Percentiles rank a stretch among this genome's conserved stretches.
Conservation (phyloP, 2,113 vertebrate species). For the Mormyrus iriodes region DNA sequence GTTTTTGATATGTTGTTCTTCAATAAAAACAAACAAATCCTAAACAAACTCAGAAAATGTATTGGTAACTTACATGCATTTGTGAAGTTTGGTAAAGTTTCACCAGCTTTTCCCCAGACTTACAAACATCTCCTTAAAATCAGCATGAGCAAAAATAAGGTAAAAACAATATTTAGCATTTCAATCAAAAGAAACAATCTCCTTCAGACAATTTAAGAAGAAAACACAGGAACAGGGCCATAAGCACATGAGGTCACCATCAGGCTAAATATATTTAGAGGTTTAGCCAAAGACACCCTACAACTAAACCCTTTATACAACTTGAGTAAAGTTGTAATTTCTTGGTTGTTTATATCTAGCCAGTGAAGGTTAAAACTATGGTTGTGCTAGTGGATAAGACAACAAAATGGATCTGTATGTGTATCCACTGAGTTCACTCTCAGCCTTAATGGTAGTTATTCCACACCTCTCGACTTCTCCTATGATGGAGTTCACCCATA, state of each 20-base stretch:
- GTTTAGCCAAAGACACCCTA: conserved; percentile 26
- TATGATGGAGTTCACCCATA: not conserved
- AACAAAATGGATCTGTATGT: not conserved
- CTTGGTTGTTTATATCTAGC: not conserved
- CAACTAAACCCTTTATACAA: conserved; percentile 18
- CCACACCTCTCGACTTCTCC: not conserved
- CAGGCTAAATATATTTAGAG: conserved; percentile 19
- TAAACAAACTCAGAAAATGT: conserved; percentile 32
- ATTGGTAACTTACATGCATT: conserved; percentile 38
- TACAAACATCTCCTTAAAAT: conserved; percentile 50
- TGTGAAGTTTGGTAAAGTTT: conserved; percentile 31
- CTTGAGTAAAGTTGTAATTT: not conserved
- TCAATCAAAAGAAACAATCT: conserved; percentile 50
- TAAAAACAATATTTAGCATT: conserved; percentile 61
- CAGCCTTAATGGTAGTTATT: not conserved
- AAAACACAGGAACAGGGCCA: conserved; percentile 9
- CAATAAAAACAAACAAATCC: conserved; percentile 37
- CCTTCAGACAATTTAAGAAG: conserved; percentile 35
- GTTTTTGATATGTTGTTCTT: not conserved
- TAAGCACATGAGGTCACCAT: not conserved
- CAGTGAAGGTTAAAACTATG: not conserved
- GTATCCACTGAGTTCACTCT: not conserved
- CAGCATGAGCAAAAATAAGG: conserved; percentile 51
- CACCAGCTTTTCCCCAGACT: conserved; percentile 44
- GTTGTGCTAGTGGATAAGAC: not conserved